These are phyloP conservation scores for Marronus borbonicus DNA, from an alignment of 2,888 invertebrate genomes.

Conservation along the genomic window DNA sequence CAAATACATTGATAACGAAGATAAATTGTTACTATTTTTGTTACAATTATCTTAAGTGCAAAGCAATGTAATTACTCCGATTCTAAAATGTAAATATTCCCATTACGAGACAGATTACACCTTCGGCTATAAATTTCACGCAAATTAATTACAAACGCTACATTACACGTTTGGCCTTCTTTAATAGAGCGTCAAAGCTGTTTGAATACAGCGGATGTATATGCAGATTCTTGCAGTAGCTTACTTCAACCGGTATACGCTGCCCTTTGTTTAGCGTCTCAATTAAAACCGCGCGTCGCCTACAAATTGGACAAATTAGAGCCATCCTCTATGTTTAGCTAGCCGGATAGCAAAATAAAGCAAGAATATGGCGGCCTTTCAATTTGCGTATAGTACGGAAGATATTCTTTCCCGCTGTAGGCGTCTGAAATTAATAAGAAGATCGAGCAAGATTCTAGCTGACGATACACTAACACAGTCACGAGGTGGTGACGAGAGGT, in stretches of 20 bases:
- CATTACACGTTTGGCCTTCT: too few species aligned
- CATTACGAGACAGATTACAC: too few species aligned
- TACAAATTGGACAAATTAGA: conserved; percentile 11
- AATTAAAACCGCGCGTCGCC: background rate
- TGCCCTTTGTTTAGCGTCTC: background rate
- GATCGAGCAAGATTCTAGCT: background rate
- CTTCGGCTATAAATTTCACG: too few species aligned
- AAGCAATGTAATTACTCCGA: too few species aligned
- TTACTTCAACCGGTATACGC: background rate
- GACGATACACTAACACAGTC: background rate
- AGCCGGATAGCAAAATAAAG: background rate
- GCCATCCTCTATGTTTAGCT: background rate
- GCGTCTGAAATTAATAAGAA: background rate
- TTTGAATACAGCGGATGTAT: too few species aligned
- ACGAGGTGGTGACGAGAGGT: background rate
- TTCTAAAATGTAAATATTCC: too few species aligned
- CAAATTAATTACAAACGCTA: too few species aligned
- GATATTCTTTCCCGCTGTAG: background rate
- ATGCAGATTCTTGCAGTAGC: background rate
- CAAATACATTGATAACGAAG: too few species aligned
- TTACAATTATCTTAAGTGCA: too few species aligned
- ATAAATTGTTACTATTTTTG: too few species aligned
- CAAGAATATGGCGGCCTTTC: conserved; percentile 2
- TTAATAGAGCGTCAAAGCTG: too few species aligned
- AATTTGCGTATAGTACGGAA: conserved; percentile 4